Evolutionary conservation across 2,888 invertebrate species (phyloP).

Genomic region (Biston stratarius): DNA sequence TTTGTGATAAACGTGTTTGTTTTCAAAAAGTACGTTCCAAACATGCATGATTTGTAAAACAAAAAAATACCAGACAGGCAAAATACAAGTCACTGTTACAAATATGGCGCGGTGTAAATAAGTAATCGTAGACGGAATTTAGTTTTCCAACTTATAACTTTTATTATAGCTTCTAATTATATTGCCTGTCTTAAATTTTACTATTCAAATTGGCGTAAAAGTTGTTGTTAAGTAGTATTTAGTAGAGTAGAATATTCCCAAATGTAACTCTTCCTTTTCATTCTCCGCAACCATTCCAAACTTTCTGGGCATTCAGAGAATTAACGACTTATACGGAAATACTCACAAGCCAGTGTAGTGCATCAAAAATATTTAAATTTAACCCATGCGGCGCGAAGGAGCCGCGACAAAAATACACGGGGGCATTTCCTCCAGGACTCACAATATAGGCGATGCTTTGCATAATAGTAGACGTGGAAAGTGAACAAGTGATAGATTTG

Average conservation of each 20-base stretch:
- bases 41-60: no score
- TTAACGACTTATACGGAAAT: conserved; percentile 52
- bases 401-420: conserved; percentile 67
- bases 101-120: no score
- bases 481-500: conserved; percentile 23
- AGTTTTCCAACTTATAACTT: no score
- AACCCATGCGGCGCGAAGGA: conserved; percentile 61
- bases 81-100: no score
- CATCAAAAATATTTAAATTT: conserved; percentile 80
- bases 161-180: not conserved
- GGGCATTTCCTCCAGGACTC: conserved; percentile 54
- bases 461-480: conserved; percentile 25
- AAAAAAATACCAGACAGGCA: no score
- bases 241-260: not conserved
- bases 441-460: conserved; percentile 32
- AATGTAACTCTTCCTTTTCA: conserved; percentile 20
- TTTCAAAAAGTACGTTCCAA: no score
- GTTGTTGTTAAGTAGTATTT: no score
- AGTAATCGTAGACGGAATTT: no score
- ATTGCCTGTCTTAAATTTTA: not conserved
- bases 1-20: no score
- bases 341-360: conserved; percentile 55
- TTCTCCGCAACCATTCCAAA: conserved; percentile 25
- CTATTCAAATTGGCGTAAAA: not conserved
- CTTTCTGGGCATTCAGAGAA: conserved; percentile 40